A percentile compares a stretch with the other conserved stretches of the same genome.
Evolutionary conservation across 2,797 vertebrate genomes (phyloP).

Genomic region (Chrosomus eos): DNA sequence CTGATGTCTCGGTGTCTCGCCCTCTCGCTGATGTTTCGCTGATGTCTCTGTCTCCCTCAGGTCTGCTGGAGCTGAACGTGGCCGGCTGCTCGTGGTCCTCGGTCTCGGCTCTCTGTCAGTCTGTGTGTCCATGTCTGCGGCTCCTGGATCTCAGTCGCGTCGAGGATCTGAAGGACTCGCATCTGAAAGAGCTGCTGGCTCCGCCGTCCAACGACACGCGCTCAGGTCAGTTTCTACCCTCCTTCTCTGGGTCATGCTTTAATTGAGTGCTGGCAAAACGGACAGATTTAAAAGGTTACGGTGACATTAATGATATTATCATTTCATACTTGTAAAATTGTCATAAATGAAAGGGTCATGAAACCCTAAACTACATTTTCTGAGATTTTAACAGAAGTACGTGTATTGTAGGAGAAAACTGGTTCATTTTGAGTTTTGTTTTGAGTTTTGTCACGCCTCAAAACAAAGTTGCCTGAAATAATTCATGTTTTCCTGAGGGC

Average conservation of each 20-base stretch:
- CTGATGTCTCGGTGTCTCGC: too few species aligned
- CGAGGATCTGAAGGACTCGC: conserved; percentile 89
- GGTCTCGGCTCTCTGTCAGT: conserved; percentile 88
- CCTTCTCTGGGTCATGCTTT: background rate
- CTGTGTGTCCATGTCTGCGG: conserved; percentile 84
- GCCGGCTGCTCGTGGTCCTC: conserved; percentile 87
- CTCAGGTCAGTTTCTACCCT: conserved; percentile 75
- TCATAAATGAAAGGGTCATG: background rate
- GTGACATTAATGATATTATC: background rate
- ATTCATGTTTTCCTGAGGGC: background rate
- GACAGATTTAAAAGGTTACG: background rate
- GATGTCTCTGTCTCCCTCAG: conserved; percentile 68
- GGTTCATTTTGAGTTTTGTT: too few species aligned
- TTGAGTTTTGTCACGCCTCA: too few species aligned
- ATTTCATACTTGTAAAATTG: background rate
- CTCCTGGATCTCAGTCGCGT: conserved; percentile 89
- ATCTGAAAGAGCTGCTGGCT: conserved; percentile 89
- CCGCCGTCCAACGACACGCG: conserved; percentile 81
- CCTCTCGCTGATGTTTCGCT: too few species aligned
- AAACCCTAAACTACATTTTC: too few species aligned
- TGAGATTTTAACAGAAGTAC: too few species aligned
- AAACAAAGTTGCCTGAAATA: too few species aligned
- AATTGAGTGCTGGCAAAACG: background rate
- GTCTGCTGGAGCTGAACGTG: conserved; percentile 87
- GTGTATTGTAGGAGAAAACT: too few species aligned